Evolutionary conservation across 2,888 invertebrate species (phyloP), one percentile per base, ranked within the genome.

Genomic region (Polyommatus iphigenia): DNA sequence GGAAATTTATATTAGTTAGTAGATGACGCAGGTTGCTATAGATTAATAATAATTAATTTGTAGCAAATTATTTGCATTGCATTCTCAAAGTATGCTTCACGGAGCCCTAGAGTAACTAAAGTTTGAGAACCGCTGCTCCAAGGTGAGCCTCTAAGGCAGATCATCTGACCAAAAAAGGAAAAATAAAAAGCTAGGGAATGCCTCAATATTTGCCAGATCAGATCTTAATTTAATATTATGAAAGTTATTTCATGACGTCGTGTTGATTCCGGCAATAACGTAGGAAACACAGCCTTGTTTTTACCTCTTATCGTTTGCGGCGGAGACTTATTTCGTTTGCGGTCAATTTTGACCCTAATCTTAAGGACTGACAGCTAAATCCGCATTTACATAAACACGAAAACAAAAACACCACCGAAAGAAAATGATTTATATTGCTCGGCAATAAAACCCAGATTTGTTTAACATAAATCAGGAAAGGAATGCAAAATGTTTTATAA

Each of bases 301-400:
- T 54, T 54, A 54, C 73, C 24, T 46, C 50, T 54, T 24, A 75
- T 50, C 18, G 50, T 75, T 41, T n/a, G 75, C 54, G 50, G 29
- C 75, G 15, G 15, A 18, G 67, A 24, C 75, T 54, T 73, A 50
- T 73, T 73, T 75, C 29, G 46, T 15, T 50, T 50, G 32, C 29
- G 75, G 75, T 75, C 75, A 75, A 50, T 54, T 75, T 46, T 50
- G 75, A 50, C 75, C 75, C 75, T 75, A 54, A 75, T 75, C 50
- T 75, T 75, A 75, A 75, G 75, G 75, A 50, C 75, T 75, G 75
- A 75, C 75, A 75, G 75, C 75, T 15, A 29, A 54, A 75, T 54
- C 29, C 75, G 54, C 50, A 75, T 75, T 75, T 29, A 50, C 46
- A 54, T 46, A 18, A 75, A 54, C 54, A 54, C 29, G 46, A 29